Evolutionary conservation across 2,797 vertebrate genomes (phyloP).

Genomic region (Dendrocincla tyrannina): DNA sequence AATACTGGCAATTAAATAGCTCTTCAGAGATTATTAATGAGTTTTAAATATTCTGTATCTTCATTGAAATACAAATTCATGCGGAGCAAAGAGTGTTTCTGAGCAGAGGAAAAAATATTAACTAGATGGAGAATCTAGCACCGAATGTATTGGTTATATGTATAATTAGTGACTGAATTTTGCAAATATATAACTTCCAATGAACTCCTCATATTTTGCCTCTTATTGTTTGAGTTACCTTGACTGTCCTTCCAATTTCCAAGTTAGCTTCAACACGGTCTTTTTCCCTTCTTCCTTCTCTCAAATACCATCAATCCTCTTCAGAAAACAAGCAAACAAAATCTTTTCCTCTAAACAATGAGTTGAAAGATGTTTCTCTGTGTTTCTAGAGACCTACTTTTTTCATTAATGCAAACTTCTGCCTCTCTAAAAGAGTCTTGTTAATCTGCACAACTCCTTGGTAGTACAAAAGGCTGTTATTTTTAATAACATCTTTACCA

Average conservation of each 20-base stretch:
- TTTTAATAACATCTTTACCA: not conserved
- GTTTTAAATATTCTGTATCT: conserved; percentile 31
- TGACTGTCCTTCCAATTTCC: not conserved
- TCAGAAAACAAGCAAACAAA: not conserved
- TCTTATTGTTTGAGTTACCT: not conserved
- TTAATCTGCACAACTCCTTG: not conserved
- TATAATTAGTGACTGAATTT: not conserved
- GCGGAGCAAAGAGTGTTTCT: conserved; percentile 10
- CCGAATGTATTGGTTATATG: not conserved
- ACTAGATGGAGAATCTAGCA: not conserved
- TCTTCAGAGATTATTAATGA: not conserved
- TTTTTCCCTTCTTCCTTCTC: not conserved
- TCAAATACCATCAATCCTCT: not conserved
- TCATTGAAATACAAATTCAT: not conserved
- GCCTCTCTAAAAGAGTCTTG: not conserved
- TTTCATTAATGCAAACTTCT: not conserved
- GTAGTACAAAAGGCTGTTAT: not conserved
- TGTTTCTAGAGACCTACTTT: not conserved
- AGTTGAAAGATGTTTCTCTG: not conserved
- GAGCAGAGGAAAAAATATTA: not conserved
- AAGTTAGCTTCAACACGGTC: not conserved
- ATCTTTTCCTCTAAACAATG: not conserved
- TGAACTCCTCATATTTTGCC: not conserved
- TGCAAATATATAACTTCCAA: not conserved
- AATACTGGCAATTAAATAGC: not conserved